Evolutionary conservation across 2,888 invertebrate species (phyloP).

Genomic region (Troides helena): DNA sequence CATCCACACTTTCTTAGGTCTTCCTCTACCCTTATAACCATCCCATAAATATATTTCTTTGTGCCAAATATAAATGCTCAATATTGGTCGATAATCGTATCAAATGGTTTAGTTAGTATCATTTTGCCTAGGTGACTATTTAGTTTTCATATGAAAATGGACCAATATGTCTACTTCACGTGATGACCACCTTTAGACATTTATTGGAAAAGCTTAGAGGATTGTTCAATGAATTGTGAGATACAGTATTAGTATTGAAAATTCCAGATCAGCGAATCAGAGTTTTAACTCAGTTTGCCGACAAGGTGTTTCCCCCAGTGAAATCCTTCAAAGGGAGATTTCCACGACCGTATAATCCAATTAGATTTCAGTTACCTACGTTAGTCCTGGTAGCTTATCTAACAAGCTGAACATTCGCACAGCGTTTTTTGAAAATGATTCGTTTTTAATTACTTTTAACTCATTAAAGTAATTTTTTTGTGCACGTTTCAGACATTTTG

Average conservation of each 20-base stretch:
- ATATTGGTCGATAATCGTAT: too few species aligned
- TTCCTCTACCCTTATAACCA: too few species aligned
- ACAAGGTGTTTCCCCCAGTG: slow-evolving; percentile 49
- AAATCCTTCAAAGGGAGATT: slow-evolving; percentile 58
- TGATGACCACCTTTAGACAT: neutral
- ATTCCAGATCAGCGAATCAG: slow-evolving; percentile 35
- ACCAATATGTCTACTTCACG: too few species aligned
- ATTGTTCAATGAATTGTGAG: slow-evolving; percentile 38
- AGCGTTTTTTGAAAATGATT: neutral
- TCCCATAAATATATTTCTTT: too few species aligned
- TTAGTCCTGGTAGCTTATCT: slow-evolving; percentile 4
- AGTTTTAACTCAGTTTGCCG: slow-evolving; percentile 46
- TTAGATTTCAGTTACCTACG: slow-evolving; percentile 37
- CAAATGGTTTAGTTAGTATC: too few species aligned
- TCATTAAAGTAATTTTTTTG: neutral
- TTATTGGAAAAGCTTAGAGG: neutral
- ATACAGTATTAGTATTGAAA: slow-evolving; percentile 25
- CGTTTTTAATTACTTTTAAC: neutral
- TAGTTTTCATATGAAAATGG: too few species aligned
- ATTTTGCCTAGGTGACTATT: neutral
- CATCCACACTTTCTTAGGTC: too few species aligned
- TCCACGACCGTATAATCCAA: slow-evolving; percentile 60
- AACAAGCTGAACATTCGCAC: neutral
- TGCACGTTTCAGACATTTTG: too few species aligned
- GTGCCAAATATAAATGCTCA: too few species aligned